These are phyloP conservation scores for Druon quercuslanigerum DNA, from an alignment of 1,140 invertebrate genomes.

Conservation along the genomic window DNA sequence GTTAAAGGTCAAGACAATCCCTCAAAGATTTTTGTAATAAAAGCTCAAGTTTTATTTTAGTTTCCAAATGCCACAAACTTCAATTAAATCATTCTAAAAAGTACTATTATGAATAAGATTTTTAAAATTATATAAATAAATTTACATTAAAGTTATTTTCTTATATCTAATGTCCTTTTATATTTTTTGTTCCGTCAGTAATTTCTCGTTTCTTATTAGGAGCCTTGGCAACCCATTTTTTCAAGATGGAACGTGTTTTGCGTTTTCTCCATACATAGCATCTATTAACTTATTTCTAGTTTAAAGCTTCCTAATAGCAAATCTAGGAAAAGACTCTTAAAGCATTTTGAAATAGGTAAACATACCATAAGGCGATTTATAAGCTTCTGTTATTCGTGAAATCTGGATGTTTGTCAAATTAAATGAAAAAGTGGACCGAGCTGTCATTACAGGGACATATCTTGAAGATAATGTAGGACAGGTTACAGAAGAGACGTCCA, in stretches of 20 bases:
- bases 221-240: background rate
- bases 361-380: background rate
- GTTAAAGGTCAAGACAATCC: too few relatives aligned
- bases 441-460: conserved; percentile 5
- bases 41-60: too few relatives aligned
- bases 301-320: background rate
- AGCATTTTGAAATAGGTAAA: background rate
- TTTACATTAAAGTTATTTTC: too few relatives aligned
- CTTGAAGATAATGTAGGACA: conserved; percentile 1
- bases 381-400: background rate
- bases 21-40: too few relatives aligned
- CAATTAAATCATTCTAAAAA: too few relatives aligned
- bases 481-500: background rate
- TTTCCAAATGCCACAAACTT: too few relatives aligned
- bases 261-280: background rate
- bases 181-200: background rate
- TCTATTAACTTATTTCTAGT: background rate
- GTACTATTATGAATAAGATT: too few relatives aligned
- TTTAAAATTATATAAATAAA: too few relatives aligned
- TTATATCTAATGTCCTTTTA: background rate
- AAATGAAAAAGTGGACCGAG: conserved; percentile 13
- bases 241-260: background rate
- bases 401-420: conserved; percentile 28
- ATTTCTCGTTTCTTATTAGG: background rate
- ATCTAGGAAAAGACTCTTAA: conserved; percentile 1